A percentile compares a stretch with the other conserved stretches of the same genome.
These are phyloP conservation scores for Coenonympha glycerion DNA, from an alignment of 2,888 invertebrate genomes.

Conservation along the genomic window DNA sequence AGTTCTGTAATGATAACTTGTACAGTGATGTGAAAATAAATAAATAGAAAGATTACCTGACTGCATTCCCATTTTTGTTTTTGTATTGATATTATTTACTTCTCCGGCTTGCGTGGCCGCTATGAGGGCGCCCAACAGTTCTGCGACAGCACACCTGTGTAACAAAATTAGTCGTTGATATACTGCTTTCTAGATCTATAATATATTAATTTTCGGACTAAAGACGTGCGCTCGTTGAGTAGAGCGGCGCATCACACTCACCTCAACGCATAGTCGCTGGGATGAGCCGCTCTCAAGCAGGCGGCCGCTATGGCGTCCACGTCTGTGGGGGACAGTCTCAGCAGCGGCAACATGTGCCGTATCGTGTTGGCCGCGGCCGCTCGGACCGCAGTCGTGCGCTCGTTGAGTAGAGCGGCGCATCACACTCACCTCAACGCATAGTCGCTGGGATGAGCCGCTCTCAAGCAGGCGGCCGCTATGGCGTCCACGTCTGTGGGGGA, in stretches of 20 bases:
- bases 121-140: slow-evolving; percentile 90
- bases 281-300: slow-evolving; percentile 85
- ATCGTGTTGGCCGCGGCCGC: slow-evolving; percentile 95
- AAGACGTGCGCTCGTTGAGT: slow-evolving; percentile 92
- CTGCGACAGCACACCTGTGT: slow-evolving; percentile 87
- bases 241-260: slow-evolving; percentile 79
- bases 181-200: too few species aligned
- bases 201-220: too few species aligned
- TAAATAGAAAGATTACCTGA: slow-evolving; percentile 41
- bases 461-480: slow-evolving; percentile 91
- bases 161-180: neutral
- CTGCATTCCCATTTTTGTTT: slow-evolving; percentile 57
- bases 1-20: too few species aligned
- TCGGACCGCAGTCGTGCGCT: slow-evolving; percentile 93
- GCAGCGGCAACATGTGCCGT: slow-evolving; percentile 90
- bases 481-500: slow-evolving; percentile 94
- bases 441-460: slow-evolving; percentile 78
- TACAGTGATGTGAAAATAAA: neutral
- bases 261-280: slow-evolving; percentile 41
- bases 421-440: slow-evolving; percentile 2
- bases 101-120: slow-evolving; percentile 89
- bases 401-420: slow-evolving; percentile 87
- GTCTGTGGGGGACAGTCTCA: slow-evolving; percentile 90
- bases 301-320: slow-evolving; percentile 93
- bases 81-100: slow-evolving; percentile 52